Percentiles rank a stretch among this genome's conserved stretches.
These are phyloP conservation scores for Myotis pilosus DNA, from an alignment of 2,797 vertebrate genomes.

Conservation along the genomic window DNA sequence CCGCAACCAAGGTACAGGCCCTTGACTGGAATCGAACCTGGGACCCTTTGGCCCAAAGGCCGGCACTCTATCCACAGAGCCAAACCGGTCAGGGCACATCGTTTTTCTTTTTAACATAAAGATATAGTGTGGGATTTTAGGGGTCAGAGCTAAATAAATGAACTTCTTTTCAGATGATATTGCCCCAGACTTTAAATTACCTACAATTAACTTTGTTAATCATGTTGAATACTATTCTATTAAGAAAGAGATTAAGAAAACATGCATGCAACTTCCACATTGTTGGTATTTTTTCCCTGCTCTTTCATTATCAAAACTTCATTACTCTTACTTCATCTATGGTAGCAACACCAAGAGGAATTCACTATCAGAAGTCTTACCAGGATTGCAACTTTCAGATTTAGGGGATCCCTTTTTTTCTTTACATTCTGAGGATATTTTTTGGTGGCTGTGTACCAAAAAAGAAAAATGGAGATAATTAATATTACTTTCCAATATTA, in stretches of 20 bases:
- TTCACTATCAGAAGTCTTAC: conserved; percentile 77
- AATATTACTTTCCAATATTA: not conserved
- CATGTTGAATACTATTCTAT: not conserved
- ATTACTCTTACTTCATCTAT: conserved; percentile 85
- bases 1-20: too few relatives aligned
- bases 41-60: too few relatives aligned
- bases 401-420: conserved; percentile 79
- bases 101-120: not conserved
- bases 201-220: conserved; percentile 1
- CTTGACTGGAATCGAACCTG: too few relatives aligned
- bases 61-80: too few relatives aligned
- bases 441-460: conserved; percentile 82
- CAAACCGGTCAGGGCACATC: not conserved
- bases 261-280: not conserved
- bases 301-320: not conserved
- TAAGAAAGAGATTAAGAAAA: not conserved
- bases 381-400: conserved; percentile 75
- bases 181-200: not conserved
- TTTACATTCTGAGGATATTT: not conserved
- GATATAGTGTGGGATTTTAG: not conserved
- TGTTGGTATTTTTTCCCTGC: not conserved
- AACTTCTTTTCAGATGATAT: not conserved
- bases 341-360: conserved; percentile 86
- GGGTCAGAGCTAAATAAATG: not conserved
- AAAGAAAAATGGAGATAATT: conserved; percentile 23